These are phyloP conservation scores for Meloidogyne chitwoodi DNA, from an alignment of 1,140 invertebrate genomes.

Conservation along the genomic window DNA sequence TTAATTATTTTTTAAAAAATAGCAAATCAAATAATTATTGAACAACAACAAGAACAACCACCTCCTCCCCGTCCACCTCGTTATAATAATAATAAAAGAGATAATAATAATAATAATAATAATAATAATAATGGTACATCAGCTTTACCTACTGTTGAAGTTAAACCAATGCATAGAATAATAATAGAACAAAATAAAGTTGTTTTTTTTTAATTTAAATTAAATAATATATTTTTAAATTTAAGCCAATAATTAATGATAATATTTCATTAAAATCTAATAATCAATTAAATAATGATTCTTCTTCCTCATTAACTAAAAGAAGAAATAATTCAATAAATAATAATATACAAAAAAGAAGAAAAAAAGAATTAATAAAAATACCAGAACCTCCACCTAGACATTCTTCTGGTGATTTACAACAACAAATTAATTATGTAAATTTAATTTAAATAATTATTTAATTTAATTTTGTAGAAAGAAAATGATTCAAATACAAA, in stretches of 20 bases:
- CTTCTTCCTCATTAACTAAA: not conserved
- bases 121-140: not conserved
- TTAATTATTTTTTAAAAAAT: too few relatives aligned
- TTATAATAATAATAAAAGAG: not conserved
- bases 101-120: slow-evolving; percentile 8
- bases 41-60: slow-evolving; percentile 24
- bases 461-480: too few relatives aligned
- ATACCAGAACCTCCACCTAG: not conserved
- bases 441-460: not conserved
- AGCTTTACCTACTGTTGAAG: slow-evolving; percentile 28
- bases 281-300: not conserved
- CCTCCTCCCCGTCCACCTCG: slow-evolving; percentile 37
- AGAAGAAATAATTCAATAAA: not conserved
- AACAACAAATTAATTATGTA: too few relatives aligned
- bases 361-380: not conserved
- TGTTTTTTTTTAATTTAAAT: too few relatives aligned
- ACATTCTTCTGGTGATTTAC: not conserved
- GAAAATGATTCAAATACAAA: not conserved
- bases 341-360: not conserved
- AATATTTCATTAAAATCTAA: not conserved
- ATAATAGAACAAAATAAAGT: not conserved
- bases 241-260: not conserved
- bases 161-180: slow-evolving; percentile 26
- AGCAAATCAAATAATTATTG: slow-evolving; percentile 22
- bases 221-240: too few relatives aligned